Conservation (phyloP, 2,113 vertebrate genomes). For the Leptocoma aspasia region DNA sequence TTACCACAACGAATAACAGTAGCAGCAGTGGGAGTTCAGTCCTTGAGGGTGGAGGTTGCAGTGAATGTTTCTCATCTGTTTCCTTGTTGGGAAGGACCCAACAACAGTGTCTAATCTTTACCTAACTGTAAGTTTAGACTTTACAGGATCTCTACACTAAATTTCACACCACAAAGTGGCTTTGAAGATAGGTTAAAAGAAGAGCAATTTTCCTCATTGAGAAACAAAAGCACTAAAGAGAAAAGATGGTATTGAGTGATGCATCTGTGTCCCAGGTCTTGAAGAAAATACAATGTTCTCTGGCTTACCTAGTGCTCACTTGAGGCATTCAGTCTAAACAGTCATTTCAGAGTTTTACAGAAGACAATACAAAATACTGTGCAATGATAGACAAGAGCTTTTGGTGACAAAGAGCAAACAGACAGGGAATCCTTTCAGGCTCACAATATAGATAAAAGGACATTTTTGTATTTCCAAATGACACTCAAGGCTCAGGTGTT, state of each 20-base stretch:
- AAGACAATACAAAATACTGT: background rate
- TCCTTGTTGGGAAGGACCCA: background rate
- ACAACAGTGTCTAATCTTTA: background rate
- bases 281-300: background rate
- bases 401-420: conserved; percentile 1
- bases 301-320: background rate
- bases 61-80: background rate
- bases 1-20: background rate
- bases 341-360: background rate
- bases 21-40: background rate
- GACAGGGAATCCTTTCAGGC: background rate
- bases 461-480: conserved; percentile 39
- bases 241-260: background rate
- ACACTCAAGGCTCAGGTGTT: conserved; percentile 29
- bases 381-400: background rate
- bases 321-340: conserved; percentile 4
- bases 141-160: background rate
- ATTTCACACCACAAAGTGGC: background rate
- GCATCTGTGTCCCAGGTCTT: background rate
- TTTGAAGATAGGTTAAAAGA: background rate
- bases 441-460: conserved; percentile 33
- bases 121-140: background rate
- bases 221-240: conserved; percentile 28
- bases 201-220: background rate
- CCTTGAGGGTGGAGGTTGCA: background rate